Evolutionary conservation across 2,888 invertebrate species (phyloP).

Genomic region (Blera fallax): DNA sequence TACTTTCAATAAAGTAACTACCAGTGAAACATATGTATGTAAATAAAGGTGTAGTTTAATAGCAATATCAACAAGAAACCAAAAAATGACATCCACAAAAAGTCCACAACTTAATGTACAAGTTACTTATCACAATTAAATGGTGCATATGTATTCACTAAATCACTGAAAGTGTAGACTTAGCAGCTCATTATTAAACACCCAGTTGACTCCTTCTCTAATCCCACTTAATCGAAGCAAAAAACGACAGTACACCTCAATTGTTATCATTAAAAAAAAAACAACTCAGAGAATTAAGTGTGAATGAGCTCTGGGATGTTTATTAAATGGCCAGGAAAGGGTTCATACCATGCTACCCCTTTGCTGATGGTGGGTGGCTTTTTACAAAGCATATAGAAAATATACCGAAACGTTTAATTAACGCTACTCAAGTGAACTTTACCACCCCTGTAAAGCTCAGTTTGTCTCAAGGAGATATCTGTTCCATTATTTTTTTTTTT

Average conservation of each 20-base stretch:
- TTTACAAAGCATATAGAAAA: not conserved
- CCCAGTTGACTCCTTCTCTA: not conserved
- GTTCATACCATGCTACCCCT: not conserved
- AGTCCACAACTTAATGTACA: too few species aligned
- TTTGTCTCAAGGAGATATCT: not conserved
- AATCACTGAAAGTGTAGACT: not conserved
- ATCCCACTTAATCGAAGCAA: not conserved
- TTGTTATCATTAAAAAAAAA: not conserved
- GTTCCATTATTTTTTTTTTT: not conserved
- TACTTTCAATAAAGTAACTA: too few species aligned
- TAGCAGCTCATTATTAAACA: not conserved
- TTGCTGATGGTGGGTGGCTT: not conserved
- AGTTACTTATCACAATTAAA: not conserved
- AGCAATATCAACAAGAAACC: too few species aligned
- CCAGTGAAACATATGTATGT: too few species aligned
- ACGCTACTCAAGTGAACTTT: not conserved
- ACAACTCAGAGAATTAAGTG: constrained; percentile 10
- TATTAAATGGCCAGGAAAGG: constrained; percentile 10
- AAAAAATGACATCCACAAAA: too few species aligned
- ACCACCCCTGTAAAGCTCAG: not conserved
- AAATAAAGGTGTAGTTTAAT: too few species aligned
- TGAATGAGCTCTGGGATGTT: constrained; percentile 4
- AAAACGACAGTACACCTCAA: not conserved
- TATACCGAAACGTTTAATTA: constrained; percentile 7
- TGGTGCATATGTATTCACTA: not conserved